phyloP scores from a whole-genome alignment of 35 echinoderm and acorn worm species.

The Amphiura filiformis region DNA sequence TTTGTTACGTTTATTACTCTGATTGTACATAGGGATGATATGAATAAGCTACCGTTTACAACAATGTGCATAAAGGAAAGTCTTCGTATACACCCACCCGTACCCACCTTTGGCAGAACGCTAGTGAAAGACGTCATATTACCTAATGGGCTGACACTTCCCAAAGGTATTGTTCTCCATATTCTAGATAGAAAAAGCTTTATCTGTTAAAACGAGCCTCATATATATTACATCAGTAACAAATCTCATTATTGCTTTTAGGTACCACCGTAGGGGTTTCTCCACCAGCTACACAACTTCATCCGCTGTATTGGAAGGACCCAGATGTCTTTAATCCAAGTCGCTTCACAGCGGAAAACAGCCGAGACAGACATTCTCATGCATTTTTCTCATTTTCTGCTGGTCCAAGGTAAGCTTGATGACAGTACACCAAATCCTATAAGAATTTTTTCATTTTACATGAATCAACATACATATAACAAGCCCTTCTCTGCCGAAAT shows the following conservation, averaged over 20 bases:
- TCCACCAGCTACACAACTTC: not conserved
- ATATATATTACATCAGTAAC: too few relatives aligned
- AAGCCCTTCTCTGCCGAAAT: too few relatives aligned
- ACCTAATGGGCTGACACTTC: not conserved
- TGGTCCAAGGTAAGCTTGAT: not conserved
- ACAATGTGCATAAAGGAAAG: constrained; percentile 26
- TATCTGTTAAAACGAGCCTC: not conserved
- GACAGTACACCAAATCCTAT: too few relatives aligned
- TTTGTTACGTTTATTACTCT: too few relatives aligned
- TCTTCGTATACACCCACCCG: constrained; percentile 25
- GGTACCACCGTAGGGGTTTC: not conserved
- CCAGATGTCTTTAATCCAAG: not conserved
- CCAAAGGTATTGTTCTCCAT: constrained; percentile 1
- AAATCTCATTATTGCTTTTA: not conserved
- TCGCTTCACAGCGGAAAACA: not conserved
- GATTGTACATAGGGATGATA: constrained; percentile 19
- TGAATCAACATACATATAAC: too few relatives aligned
- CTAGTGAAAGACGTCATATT: not conserved
- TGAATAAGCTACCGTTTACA: not conserved
- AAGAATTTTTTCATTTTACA: too few relatives aligned
- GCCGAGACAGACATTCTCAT: not conserved
- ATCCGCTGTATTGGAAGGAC: not conserved
- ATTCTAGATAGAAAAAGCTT: not conserved
- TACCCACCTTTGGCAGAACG: not conserved
- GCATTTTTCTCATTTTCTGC: not conserved